Evolutionary conservation across 2,113 vertebrate species (phyloP).

Genomic region (Meleagris gallopavo): DNA sequence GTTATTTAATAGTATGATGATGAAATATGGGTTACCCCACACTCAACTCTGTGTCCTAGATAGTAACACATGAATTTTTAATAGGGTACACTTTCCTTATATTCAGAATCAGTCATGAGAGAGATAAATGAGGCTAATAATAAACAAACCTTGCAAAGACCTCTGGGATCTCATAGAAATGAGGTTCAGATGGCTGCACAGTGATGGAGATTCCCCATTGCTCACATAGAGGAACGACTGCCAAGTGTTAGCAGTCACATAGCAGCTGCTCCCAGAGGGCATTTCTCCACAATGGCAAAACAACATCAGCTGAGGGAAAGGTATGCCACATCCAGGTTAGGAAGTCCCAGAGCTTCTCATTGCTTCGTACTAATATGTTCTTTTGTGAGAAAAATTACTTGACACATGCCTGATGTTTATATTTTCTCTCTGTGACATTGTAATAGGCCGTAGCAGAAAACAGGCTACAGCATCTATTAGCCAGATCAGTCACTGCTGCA

Average conservation of each 20-base stretch:
- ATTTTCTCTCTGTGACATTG: neutral
- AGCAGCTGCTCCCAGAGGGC: neutral
- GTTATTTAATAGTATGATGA: neutral
- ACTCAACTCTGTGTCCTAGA: conserved; percentile 1
- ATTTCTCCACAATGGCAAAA: neutral
- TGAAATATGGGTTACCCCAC: conserved; percentile 24
- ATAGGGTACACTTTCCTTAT: conserved; percentile 14
- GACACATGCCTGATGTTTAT: neutral
- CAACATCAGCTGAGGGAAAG: neutral
- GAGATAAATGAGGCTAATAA: conserved; percentile 53
- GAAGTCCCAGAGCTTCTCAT: neutral
- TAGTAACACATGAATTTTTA: neutral
- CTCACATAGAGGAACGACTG: neutral
- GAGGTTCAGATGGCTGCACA: conserved; percentile 52
- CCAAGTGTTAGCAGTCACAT: conserved; percentile 15
- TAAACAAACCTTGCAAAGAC: conserved; percentile 49
- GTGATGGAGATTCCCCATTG: conserved; percentile 34
- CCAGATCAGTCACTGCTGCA: neutral
- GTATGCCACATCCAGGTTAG: neutral
- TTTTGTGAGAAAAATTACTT: neutral
- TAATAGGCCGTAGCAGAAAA: neutral
- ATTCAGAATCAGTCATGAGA: conserved; percentile 54
- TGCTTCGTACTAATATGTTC: neutral
- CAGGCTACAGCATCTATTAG: neutral
- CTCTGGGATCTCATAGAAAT: conserved; percentile 25